phyloP scores from a whole-genome alignment of 2,888 invertebrate species.

The Eurytoma adleriae region DNA sequence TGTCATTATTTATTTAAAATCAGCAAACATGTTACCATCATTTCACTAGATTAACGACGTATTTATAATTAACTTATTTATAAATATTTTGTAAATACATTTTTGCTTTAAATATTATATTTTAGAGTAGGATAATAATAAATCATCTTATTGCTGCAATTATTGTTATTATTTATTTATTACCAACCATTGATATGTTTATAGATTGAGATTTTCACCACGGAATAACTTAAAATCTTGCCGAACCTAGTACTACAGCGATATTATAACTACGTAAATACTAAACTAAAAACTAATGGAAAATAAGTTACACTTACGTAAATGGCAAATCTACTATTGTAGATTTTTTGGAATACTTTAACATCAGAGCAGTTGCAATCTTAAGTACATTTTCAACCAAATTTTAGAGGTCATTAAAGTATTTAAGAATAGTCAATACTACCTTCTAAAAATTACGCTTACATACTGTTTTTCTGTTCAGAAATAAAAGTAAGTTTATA shows the following conservation, averaged over 20 bases:
- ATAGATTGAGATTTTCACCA: not conserved
- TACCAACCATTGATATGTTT: not conserved
- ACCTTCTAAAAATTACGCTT: not conserved
- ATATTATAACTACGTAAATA: not conserved
- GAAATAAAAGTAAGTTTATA: no score
- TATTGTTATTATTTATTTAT: conserved; percentile 15
- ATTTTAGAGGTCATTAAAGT: not conserved
- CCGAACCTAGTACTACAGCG: not conserved
- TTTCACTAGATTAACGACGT: not conserved
- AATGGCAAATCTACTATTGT: not conserved
- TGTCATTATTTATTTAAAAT: conserved; percentile 7
- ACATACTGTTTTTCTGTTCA: not conserved
- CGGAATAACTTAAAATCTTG: not conserved
- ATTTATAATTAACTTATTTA: conserved; percentile 23
- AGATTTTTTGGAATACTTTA: not conserved
- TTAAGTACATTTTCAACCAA: conserved; percentile 15
- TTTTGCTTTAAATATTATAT: not conserved
- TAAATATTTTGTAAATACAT: conserved; percentile 25
- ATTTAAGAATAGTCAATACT: not conserved
- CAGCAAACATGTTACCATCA: not conserved
- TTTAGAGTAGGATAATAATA: not conserved
- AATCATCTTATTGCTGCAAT: not conserved
- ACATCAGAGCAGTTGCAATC: not conserved
- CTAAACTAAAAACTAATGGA: not conserved
- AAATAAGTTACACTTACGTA: not conserved